Evolutionary conservation across 2,888 invertebrate genomes (phyloP).

Genomic region (Thyatira batis): DNA sequence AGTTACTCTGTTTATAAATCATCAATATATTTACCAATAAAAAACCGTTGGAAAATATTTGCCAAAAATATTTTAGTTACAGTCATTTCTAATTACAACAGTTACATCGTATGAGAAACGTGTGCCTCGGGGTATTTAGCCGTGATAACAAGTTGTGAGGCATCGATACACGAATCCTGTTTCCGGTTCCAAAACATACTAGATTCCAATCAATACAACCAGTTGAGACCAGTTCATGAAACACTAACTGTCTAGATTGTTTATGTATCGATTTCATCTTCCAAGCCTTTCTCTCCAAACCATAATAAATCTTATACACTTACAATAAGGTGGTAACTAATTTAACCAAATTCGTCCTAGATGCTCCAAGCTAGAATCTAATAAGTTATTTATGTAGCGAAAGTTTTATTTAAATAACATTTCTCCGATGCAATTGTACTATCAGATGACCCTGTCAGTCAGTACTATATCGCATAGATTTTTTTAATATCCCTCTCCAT

Average conservation of each 20-base stretch:
- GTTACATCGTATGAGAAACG: too few species aligned
- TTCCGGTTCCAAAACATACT: slow-evolving; percentile 34
- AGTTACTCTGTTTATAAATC: too few species aligned
- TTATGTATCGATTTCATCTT: background rate
- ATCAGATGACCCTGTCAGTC: background rate
- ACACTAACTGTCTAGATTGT: background rate
- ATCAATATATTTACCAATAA: too few species aligned
- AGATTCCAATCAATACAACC: background rate
- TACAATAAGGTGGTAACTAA: background rate
- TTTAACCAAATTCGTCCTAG: background rate
- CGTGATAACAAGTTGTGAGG: background rate
- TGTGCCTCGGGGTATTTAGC: background rate
- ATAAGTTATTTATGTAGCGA: background rate
- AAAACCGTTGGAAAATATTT: too few species aligned
- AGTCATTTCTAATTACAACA: too few species aligned
- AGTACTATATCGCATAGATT: background rate
- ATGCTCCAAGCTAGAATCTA: background rate
- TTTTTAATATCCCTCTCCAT: background rate
- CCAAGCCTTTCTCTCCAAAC: background rate
- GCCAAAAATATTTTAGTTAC: too few species aligned
- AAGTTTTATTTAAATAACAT: background rate
- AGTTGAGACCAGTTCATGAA: background rate
- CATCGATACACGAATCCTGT: slow-evolving; percentile 14
- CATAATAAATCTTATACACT: background rate
- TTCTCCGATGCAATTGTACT: background rate